These are phyloP conservation scores for Falco biarmicus DNA, from an alignment of 2,797 vertebrate genomes.

Conservation along the genomic window DNA sequence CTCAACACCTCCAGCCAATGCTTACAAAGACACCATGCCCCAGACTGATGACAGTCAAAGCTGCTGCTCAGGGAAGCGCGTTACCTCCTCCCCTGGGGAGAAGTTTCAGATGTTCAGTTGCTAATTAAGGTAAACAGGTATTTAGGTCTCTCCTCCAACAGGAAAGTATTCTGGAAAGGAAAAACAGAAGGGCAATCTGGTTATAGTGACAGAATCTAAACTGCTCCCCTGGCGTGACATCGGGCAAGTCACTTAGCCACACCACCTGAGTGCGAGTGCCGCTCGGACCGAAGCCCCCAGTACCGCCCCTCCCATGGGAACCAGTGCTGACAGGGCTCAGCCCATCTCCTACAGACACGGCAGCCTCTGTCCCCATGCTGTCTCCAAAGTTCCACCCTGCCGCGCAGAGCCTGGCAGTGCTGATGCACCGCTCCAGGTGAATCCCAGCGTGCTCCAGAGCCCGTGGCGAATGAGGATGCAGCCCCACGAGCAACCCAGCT, in stretches of 20 bases:
- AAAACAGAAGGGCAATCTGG: background rate
- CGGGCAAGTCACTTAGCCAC: background rate
- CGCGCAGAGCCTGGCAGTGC: accelerated
- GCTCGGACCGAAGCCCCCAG: accelerated
- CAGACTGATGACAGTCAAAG: background rate
- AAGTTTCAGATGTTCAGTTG: background rate
- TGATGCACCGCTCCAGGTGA: background rate
- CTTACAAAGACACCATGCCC: background rate
- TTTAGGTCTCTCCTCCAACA: background rate
- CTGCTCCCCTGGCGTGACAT: background rate
- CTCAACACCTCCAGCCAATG: background rate
- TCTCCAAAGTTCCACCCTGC: background rate
- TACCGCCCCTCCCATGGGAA: accelerated
- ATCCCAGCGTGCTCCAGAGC: accelerated
- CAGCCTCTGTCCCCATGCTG: background rate
- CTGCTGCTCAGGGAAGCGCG: background rate
- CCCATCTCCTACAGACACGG: background rate
- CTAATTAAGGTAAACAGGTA: background rate
- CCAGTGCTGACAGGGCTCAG: background rate
- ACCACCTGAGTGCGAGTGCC: accelerated
- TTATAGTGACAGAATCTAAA: background rate
- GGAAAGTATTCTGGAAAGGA: background rate
- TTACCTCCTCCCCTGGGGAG: background rate
- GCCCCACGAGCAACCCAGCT: accelerated
- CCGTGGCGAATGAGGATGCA: accelerated